Conservation (phyloP, 92 coral and sea anemone species). For the Scolanthus callimorphus region DNA sequence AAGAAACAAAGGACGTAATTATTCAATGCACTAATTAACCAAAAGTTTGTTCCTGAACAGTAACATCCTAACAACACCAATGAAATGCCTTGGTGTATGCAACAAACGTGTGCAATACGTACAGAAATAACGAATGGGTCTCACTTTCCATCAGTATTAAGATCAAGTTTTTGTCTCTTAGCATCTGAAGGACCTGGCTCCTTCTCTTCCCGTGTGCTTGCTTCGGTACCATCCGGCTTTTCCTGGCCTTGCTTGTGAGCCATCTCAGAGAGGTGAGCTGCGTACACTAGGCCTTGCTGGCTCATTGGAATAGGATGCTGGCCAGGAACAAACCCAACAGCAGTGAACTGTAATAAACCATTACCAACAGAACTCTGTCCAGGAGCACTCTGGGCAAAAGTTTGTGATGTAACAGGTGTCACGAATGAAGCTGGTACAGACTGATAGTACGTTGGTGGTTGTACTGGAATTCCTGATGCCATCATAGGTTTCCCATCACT, state of each 20-base stretch:
- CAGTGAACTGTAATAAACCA: conserved; percentile 68
- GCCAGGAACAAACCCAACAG: conserved; percentile 74
- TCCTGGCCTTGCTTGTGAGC: conserved; percentile 36
- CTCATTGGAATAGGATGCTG: conserved; percentile 48
- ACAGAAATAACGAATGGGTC: background rate
- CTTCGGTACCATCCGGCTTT: background rate
- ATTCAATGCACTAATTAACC: no score
- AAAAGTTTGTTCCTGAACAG: no score
- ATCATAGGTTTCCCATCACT: conserved; percentile 13
- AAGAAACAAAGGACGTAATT: no score
- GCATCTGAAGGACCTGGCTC: conserved; percentile 62
- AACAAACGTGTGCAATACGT: no score
- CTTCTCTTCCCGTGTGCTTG: conserved; percentile 26
- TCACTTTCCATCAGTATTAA: conserved; percentile 5
- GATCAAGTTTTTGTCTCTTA: conserved; percentile 56
- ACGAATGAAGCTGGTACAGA: conserved; percentile 63
- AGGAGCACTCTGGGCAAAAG: conserved; percentile 53
- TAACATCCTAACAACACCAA: no score
- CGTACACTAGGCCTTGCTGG: conserved; percentile 74
- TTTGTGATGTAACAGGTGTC: conserved; percentile 54
- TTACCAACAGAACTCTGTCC: conserved; percentile 76
- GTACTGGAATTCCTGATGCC: conserved; percentile 14
- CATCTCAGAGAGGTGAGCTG: conserved; percentile 43
- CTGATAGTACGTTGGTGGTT: conserved; percentile 60
- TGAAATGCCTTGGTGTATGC: no score